These are phyloP conservation scores for Donacobius atricapilla DNA, from an alignment of 2,113 vertebrate species.

Conservation along the genomic window DNA sequence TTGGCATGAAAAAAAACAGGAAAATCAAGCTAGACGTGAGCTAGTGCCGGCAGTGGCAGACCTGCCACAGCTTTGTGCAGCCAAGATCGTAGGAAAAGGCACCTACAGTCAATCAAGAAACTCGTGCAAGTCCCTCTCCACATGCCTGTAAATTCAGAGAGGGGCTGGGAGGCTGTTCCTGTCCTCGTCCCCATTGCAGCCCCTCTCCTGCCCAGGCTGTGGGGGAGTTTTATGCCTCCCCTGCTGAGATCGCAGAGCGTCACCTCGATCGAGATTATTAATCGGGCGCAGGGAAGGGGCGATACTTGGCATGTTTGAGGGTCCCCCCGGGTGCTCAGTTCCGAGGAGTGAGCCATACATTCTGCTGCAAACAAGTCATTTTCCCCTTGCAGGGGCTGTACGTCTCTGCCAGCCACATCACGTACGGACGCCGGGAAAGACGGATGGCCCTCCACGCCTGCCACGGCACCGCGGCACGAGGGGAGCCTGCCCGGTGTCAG, in stretches of 20 bases:
- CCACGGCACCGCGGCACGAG: accelerated
- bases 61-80: background rate
- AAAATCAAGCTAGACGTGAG: background rate
- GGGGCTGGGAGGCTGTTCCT: background rate
- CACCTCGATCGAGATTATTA: background rate
- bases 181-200: accelerated
- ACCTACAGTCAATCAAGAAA: background rate
- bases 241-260: background rate
- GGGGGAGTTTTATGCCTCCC: background rate
- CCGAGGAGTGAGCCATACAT: background rate
- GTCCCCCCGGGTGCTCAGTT: background rate
- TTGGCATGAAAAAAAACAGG: accelerated
- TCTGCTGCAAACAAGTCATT: background rate
- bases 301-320: background rate
- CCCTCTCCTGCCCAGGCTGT: background rate
- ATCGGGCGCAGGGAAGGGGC: background rate
- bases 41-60: accelerated
- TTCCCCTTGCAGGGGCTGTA: background rate
- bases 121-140: accelerated
- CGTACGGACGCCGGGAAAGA: background rate
- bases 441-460: background rate
- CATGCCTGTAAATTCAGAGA: background rate
- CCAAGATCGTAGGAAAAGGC: background rate
- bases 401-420: background rate
- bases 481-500: background rate